A percentile compares a stretch with the other conserved stretches of the same genome.
These are phyloP conservation scores for Carpatolechia fugitivella DNA, from an alignment of 2,888 invertebrate species.

Conservation along the genomic window DNA sequence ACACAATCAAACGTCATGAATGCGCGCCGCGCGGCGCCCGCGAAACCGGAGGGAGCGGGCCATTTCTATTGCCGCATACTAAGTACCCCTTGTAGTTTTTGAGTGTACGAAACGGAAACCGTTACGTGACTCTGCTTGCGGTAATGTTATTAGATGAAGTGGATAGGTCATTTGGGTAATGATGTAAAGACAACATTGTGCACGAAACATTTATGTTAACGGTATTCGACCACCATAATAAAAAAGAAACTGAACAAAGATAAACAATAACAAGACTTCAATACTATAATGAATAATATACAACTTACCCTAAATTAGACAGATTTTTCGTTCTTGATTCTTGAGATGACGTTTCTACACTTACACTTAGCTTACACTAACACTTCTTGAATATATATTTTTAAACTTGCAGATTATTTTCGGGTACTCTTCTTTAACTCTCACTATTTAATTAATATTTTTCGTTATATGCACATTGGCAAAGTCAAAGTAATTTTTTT, in stretches of 20 bases:
- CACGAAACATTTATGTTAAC: constrained; percentile 3
- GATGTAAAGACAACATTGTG: constrained; percentile 1
- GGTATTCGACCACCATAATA: neutral
- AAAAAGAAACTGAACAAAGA: neutral
- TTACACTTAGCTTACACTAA: too few relatives aligned
- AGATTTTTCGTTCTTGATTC: too few relatives aligned
- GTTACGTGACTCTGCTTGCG: constrained; percentile 64
- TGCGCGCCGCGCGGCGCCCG: constrained; percentile 46
- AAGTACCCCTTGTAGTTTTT: constrained; percentile 68
- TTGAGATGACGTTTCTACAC: too few relatives aligned
- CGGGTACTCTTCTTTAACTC: too few relatives aligned
- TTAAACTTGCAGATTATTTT: too few relatives aligned
- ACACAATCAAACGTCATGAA: constrained; percentile 67
- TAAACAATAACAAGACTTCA: neutral
- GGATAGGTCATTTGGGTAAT: constrained; percentile 10
- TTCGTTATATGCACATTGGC: too few relatives aligned
- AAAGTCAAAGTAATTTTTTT: too few relatives aligned
- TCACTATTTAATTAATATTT: too few relatives aligned
- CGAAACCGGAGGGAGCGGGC: too few relatives aligned
- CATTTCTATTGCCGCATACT: constrained; percentile 61
- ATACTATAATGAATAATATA: neutral
- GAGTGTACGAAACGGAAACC: constrained; percentile 66
- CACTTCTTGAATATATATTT: too few relatives aligned
- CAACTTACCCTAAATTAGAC: too few relatives aligned
- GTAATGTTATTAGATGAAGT: constrained; percentile 47